Evolutionary conservation across 2,113 vertebrate species (phyloP).

Genomic region (Herpetotheres cachinnans): DNA sequence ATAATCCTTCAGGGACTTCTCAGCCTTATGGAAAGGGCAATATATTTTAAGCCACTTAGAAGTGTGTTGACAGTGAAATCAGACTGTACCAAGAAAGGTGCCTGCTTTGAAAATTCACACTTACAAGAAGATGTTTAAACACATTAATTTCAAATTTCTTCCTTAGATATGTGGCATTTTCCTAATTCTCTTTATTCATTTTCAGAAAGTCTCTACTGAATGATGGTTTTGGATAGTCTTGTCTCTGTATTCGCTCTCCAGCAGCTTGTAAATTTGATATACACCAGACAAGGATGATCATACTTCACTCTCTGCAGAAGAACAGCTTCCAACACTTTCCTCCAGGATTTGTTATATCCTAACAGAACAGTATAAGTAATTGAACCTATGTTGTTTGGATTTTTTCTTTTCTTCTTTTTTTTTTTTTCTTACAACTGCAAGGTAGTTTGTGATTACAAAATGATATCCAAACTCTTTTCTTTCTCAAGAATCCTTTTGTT

Average conservation of each 20-base stretch:
- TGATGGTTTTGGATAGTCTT: not conserved
- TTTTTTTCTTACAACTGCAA: not conserved
- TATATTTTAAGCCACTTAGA: slow-evolving; percentile 21
- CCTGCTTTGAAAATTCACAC: slow-evolving; percentile 6
- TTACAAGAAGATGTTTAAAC: not conserved
- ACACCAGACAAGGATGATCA: not conserved
- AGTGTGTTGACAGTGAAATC: not conserved
- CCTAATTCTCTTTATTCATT: not conserved
- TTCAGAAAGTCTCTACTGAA: not conserved
- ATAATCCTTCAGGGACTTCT: slow-evolving; percentile 5
- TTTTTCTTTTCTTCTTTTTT: not conserved
- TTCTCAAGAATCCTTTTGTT: not conserved
- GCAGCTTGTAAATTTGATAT: not conserved
- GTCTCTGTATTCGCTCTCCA: not conserved
- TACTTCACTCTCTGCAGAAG: not conserved
- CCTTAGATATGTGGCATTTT: not conserved
- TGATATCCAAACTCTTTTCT: not conserved
- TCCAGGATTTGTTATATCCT: not conserved
- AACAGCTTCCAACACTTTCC: not conserved
- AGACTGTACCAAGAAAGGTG: not conserved
- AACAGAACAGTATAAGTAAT: not conserved
- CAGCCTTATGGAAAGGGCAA: not conserved
- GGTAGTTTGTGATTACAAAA: not conserved
- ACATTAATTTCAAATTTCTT: not conserved
- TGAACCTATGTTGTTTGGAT: not conserved